These are phyloP conservation scores for Pollachius pollachius DNA, from an alignment of 2,113 vertebrate species.

Conservation along the genomic window DNA sequence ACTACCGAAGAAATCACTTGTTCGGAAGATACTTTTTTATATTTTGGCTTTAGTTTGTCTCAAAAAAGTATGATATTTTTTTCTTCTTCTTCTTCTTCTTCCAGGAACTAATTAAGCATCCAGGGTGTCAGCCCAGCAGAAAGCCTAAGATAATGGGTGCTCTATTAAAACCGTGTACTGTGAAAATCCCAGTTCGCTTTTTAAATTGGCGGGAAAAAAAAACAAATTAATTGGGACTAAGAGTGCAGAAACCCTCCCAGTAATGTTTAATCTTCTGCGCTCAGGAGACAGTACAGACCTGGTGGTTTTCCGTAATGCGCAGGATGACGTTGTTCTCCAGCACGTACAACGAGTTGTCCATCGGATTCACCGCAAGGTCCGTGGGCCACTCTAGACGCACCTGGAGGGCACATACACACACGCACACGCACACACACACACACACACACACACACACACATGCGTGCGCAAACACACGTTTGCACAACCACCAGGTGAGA, in stretches of 20 bases:
- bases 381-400: constrained; percentile 98
- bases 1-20: not conserved
- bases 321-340: constrained; percentile 98
- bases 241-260: not conserved
- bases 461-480: too few relatives aligned
- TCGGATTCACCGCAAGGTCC: constrained; percentile 96
- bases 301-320: constrained; percentile 97
- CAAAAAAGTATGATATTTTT: constrained; percentile 17
- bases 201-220: constrained; percentile 38
- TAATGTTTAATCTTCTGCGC: too few relatives aligned
- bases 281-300: constrained; percentile 72
- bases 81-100: constrained; percentile 19
- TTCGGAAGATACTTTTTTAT: constrained; percentile 12
- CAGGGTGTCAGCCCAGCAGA: constrained; percentile 25
- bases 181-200: constrained; percentile 31
- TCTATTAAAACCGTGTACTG: constrained; percentile 8
- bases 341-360: constrained; percentile 98
- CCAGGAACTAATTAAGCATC: constrained; percentile 40
- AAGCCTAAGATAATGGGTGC: constrained; percentile 7
- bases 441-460: too few relatives aligned
- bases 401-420: constrained; percentile 55
- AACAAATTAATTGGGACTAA: constrained; percentile 52
- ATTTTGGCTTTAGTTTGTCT: too few relatives aligned
- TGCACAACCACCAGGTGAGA: not conserved
- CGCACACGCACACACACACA: too few relatives aligned